These are phyloP conservation scores for Cryptophagus acutangulus DNA, from an alignment of 2,888 invertebrate genomes.

Conservation along the genomic window DNA sequence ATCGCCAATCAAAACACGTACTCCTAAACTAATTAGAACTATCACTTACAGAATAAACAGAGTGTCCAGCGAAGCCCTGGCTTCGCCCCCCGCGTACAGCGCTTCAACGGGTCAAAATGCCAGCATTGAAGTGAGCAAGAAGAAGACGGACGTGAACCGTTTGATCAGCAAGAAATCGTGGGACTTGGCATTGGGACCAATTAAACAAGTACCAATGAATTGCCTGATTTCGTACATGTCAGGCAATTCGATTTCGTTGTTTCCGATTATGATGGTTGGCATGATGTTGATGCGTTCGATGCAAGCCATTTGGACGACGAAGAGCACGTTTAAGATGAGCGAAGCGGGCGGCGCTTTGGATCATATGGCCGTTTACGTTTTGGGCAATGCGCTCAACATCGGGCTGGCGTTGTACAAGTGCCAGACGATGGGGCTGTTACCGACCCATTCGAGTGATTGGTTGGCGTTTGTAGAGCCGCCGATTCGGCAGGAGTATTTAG, in stretches of 20 bases:
- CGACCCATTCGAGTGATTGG: slow-evolving; percentile 98
- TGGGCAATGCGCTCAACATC: slow-evolving; percentile 91
- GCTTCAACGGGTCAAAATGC: slow-evolving; percentile 65
- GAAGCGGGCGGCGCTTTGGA: slow-evolving; percentile 85
- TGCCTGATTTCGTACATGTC: slow-evolving; percentile 99
- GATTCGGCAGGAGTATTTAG: slow-evolving; percentile 76
- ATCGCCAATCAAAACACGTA: not conserved
- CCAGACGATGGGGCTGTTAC: slow-evolving; percentile 94
- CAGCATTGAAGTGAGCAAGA: slow-evolving; percentile 72
- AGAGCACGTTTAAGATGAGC: slow-evolving; percentile 88
- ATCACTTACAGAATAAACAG: slow-evolving; percentile 27
- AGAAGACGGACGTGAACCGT: slow-evolving; percentile 77
- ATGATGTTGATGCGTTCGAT: slow-evolving; percentile 97
- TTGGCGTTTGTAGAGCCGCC: slow-evolving; percentile 93
- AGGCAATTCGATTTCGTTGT: slow-evolving; percentile 97
- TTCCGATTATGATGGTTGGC: slow-evolving; percentile 99
- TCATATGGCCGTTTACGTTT: slow-evolving; percentile 88
- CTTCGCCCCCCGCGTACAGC: slow-evolving; percentile 82
- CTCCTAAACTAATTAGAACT: slow-evolving; percentile 4
- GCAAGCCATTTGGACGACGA: slow-evolving; percentile 88
- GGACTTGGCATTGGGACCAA: slow-evolving; percentile 91
- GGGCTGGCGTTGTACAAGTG: slow-evolving; percentile 93
- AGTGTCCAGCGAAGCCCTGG: slow-evolving; percentile 45
- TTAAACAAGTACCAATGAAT: slow-evolving; percentile 99
- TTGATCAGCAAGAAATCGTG: slow-evolving; percentile 91